These are phyloP conservation scores for Episyrphus balteatus DNA, from an alignment of 1,140 invertebrate genomes.

Conservation along the genomic window DNA sequence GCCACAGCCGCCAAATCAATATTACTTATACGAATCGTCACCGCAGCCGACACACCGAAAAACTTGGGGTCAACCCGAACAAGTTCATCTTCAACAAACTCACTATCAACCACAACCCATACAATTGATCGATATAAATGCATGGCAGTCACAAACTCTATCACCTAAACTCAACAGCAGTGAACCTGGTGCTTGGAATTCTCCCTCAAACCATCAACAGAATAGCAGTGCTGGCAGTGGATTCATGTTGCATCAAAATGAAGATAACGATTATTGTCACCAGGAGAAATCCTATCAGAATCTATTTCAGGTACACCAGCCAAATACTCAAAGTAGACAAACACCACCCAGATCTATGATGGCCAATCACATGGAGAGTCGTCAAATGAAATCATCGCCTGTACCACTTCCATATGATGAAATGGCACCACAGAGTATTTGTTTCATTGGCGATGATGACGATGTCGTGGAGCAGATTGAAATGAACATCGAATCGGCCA, in stretches of 20 bases:
- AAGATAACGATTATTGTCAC: constrained; percentile 16
- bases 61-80: constrained; percentile 58
- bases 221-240: constrained; percentile 18
- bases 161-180: constrained; percentile 14
- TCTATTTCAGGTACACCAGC: constrained; percentile 32
- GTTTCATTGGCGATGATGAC: constrained; percentile 66
- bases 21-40: constrained; percentile 58
- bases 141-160: constrained; percentile 30
- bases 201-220: constrained; percentile 11
- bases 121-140: constrained; percentile 27
- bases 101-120: constrained; percentile 20
- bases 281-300: constrained; percentile 25
- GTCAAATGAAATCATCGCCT: constrained; percentile 35
- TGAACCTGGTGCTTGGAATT: constrained; percentile 16
- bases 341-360: constrained; percentile 26
- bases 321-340: constrained; percentile 15
- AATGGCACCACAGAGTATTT: constrained; percentile 86
- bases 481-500: constrained; percentile 38
- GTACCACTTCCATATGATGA: constrained; percentile 56
- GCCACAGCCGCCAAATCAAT: constrained; percentile 41
- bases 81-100: constrained; percentile 33
- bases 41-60: constrained; percentile 48
- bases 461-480: constrained; percentile 35
- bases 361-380: constrained; percentile 1
- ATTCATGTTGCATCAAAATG: constrained; percentile 34